Conservation (phyloP, 2,113 vertebrate genomes). For the Gobiocypris rarus region DNA sequence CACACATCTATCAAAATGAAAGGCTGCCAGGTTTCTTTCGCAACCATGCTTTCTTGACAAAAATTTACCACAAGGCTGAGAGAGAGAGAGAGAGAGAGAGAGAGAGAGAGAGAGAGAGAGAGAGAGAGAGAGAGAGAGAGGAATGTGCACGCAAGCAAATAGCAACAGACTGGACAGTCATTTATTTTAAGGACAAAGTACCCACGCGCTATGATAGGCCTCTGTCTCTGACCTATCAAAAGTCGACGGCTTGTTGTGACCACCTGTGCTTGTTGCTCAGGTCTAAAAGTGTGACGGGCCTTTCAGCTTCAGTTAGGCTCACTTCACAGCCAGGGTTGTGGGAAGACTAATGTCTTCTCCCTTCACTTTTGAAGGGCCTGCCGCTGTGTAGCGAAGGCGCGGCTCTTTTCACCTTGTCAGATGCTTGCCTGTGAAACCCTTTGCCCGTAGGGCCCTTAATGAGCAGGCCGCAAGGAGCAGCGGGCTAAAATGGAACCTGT, state of each 20-base stretch:
- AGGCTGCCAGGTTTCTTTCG: slow-evolving; percentile 63
- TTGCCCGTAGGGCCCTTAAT: slow-evolving; percentile 36
- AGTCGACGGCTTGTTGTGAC: slow-evolving; percentile 7
- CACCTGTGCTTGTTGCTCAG: slow-evolving; percentile 38
- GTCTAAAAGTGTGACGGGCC: slow-evolving; percentile 32
- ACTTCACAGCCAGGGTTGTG: slow-evolving; percentile 38
- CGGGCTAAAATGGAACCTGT: slow-evolving; percentile 40
- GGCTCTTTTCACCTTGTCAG: slow-evolving; percentile 46
- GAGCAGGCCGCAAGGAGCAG: slow-evolving; percentile 16
- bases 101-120: too few species aligned
- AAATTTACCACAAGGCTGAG: slow-evolving; percentile 58
- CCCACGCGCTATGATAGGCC: background rate
- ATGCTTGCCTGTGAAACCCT: slow-evolving; percentile 24
- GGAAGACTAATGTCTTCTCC: slow-evolving; percentile 41
- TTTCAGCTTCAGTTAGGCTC: slow-evolving; percentile 31
- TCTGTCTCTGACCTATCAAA: slow-evolving; percentile 34
- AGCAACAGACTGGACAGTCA: slow-evolving; percentile 8
- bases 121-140: slow-evolving; percentile 10
- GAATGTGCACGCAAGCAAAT: background rate
- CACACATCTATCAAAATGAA: slow-evolving; percentile 62
- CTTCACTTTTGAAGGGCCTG: slow-evolving; percentile 43
- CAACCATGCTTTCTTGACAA: slow-evolving; percentile 62
- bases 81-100: background rate
- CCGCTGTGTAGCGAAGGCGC: slow-evolving; percentile 26
- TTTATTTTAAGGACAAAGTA: slow-evolving; percentile 15